Conservation (phyloP, 92 coral and sea anemone species). For the Palythoa caribaeorum region DNA sequence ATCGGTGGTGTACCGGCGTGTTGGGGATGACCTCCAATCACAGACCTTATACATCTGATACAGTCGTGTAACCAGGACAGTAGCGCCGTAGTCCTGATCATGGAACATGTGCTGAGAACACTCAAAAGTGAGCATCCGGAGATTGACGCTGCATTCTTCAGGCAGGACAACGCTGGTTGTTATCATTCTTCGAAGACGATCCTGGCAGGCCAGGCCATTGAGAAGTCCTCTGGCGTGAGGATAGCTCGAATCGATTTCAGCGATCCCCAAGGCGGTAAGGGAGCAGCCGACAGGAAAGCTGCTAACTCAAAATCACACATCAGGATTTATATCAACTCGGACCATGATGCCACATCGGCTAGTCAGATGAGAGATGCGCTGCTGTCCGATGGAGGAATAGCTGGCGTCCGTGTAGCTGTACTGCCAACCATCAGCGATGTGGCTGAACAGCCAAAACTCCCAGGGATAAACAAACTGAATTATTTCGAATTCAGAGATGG, state of each 20-base stretch:
- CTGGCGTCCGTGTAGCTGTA: conserved; percentile 32
- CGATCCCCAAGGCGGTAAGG: conserved; percentile 25
- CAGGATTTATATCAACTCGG: conserved; percentile 1
- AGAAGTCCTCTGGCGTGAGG: not conserved
- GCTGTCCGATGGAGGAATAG: not conserved
- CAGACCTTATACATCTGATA: not conserved
- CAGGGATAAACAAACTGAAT: conserved; percentile 1
- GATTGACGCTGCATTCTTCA: conserved; percentile 4
- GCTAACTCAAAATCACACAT: conserved; percentile 13
- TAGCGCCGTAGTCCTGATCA: not conserved
- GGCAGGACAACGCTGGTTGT: conserved; percentile 25
- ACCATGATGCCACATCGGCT: conserved; percentile 4
- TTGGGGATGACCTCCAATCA: not conserved
- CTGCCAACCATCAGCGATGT: not conserved
- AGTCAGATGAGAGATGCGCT: conserved; percentile 18
- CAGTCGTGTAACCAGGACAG: conserved; percentile 22
- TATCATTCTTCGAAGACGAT: conserved; percentile 11
- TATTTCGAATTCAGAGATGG: not conserved
- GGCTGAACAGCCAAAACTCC: not conserved
- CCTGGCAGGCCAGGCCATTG: conserved; percentile 4
- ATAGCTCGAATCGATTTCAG: conserved; percentile 13
- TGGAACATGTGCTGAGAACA: conserved; percentile 18
- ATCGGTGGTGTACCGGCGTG: conserved; percentile 18
- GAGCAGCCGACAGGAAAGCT: conserved; percentile 16
- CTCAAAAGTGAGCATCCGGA: conserved; percentile 14